Evolutionary conservation across 2,113 vertebrate genomes (phyloP), one percentile per base, ranked within the genome.

Genomic region (Toxostoma redivivum): DNA sequence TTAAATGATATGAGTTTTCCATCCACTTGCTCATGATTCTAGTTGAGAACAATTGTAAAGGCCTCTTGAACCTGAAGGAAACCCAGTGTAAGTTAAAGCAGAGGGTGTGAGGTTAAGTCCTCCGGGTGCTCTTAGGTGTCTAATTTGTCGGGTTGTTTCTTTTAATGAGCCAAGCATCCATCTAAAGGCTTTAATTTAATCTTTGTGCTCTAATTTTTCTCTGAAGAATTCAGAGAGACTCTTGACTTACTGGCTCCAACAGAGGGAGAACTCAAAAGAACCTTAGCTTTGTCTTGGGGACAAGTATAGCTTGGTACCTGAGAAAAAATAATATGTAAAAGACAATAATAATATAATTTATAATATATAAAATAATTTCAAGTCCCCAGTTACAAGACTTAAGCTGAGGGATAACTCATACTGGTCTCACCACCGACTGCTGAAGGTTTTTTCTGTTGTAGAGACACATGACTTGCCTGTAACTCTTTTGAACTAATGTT

Each of bases 1-100:
- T 61, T 14, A 77, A 50, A 24, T 50, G 0, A 10, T 18, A 18
- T 0, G 4, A 2, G 2, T 70, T 96, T 94, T 50, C 24, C 1
- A 15, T 22, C 24, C 7, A 7, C 31, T 71, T 60, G 27, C n/a
- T 86, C 4, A 7, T 48, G 23, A 30, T 62, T 56, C 21, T 37
- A 35, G 19, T 3, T 70, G 8, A 47, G 71, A 67, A 7, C 7
- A 35, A 25, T 51, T 10, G 1, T 15, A 50, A 79, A 18, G 19
- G 30, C 18, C 27, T 66, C 30, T 54, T 78, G 70, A 71, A 81
- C 19, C 17, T 61, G 24, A 47, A 85, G n/a, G 61, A 87, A 89
- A 51, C 7, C 3, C 15, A 22, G 11, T 31, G 6, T 58, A 35
- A 67, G 11, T 82, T 48, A 78, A 30, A 83, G 64, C 20, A 70